These are phyloP conservation scores for Zaprionus africanus DNA, from an alignment of 1,140 invertebrate genomes.

Conservation along the genomic window DNA sequence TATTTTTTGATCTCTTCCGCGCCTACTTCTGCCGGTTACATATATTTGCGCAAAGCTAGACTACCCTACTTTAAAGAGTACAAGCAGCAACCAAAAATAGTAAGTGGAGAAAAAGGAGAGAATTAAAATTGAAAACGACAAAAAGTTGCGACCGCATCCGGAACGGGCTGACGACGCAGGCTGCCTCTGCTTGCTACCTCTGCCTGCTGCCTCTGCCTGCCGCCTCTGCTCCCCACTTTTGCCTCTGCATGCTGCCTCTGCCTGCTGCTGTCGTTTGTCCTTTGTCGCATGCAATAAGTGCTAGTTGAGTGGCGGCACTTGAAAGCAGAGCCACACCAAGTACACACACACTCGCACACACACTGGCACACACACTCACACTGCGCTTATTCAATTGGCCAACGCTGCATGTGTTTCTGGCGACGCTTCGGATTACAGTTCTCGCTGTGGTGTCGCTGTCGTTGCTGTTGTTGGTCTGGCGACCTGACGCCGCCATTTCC, in stretches of 20 bases:
- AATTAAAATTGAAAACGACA: conserved; percentile 78
- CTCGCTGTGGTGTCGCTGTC: conserved; percentile 71
- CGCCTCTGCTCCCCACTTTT: background rate
- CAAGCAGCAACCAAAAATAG: conserved; percentile 22
- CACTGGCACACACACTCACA: conserved; percentile 12
- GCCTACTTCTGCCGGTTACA: too few relatives aligned
- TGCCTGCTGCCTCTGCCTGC: conserved; percentile 32
- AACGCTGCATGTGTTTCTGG: conserved; percentile 71
- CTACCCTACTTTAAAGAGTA: too few relatives aligned
- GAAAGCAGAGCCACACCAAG: conserved; percentile 76
- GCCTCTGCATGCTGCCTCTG: conserved; percentile 5
- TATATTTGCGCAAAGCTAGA: too few relatives aligned
- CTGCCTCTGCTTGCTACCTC: background rate
- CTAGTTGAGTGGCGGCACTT: conserved; percentile 80
- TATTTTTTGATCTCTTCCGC: too few relatives aligned
- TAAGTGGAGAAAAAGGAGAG: conserved; percentile 25
- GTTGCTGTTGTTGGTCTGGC: conserved; percentile 66
- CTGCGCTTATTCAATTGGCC: conserved; percentile 55
- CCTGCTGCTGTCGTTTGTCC: conserved; percentile 73
- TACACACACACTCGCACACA: conserved; percentile 57
- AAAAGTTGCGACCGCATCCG: conserved; percentile 79
- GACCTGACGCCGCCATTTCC: conserved; percentile 79
- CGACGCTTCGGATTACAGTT: conserved; percentile 75
- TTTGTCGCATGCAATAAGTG: conserved; percentile 80
- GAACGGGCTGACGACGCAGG: conserved; percentile 57